Base-by-base conservation (phyloP, 2,888 invertebrate genomes). In the Pomacea canaliculata region DNA sequence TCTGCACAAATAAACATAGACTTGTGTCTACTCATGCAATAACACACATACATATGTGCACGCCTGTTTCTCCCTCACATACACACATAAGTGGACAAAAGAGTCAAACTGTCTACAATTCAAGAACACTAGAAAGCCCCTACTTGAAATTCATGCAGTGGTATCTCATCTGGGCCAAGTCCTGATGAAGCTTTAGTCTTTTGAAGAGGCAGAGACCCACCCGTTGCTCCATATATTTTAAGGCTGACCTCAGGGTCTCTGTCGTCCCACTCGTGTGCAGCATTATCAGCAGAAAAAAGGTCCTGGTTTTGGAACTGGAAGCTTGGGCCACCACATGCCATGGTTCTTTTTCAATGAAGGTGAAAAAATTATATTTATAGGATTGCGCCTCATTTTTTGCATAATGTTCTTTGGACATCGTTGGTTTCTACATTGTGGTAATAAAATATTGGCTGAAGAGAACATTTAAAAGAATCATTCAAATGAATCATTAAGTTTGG, bases 71-170 rank as follows among this genome's bases (percentile, higher is more conserved):
- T 37, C 37, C 37, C 37, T 37, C 51, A 56, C 51, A 56, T 56
- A 56, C 51, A 56, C 16, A 7, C 51, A 56, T 16, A 56, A 56
- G 16, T 8, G 2, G 10, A 56, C 51, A 56, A 16, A 7, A 56
- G 16, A 13, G 51, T 2, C 1, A 56, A 56, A 10, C 10, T 7
- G 12, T 13, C 12, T 56, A 56, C 51, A 56, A 16, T 56, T 16
- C 51, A 56, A 16, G 51, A 56, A 7, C 51, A 56, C 12, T 56
- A 16, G 8, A 16, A 56, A 2, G 19, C 23, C 12, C 70, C 27
- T 69, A 79, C 79, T 70, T 79, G 77, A 71, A 79, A 79, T 67
- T 79, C 79, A 70, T 77, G 73, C 51, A 79, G 70, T 49, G 77
- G 79, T 62, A 79, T 79, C 18, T 77, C 77, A 51, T 71, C 70